These are phyloP conservation scores for Pavo muticus DNA, from an alignment of 2,113 vertebrate genomes.

Conservation along the genomic window DNA sequence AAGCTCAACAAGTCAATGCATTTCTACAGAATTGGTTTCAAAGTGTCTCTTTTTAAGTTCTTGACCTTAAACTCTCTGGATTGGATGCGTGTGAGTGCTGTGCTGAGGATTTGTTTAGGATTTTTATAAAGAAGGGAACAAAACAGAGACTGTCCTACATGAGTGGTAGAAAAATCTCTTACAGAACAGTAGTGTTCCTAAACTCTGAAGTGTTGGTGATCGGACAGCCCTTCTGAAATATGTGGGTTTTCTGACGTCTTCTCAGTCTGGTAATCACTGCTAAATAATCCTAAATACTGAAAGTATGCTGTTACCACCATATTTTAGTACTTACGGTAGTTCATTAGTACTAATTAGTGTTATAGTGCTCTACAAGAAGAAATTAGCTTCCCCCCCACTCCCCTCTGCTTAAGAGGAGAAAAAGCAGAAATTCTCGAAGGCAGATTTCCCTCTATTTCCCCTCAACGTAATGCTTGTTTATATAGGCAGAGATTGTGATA, in stretches of 20 bases:
- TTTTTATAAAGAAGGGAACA: neutral
- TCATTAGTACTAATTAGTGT: neutral
- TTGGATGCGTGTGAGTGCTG: neutral
- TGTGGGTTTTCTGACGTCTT: neutral
- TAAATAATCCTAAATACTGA: neutral
- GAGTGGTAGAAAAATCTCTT: neutral
- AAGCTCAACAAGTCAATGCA: rapidly evolving
- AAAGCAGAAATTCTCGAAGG: neutral
- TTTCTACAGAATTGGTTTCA: neutral
- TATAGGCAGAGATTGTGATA: constrained; percentile 63
- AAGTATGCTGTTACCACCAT: neutral
- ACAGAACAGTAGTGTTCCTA: neutral
- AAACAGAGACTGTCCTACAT: neutral
- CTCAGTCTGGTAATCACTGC: neutral
- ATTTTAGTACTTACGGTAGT: neutral
- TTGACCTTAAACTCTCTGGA: neutral
- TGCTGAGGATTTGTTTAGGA: neutral
- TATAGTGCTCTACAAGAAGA: neutral
- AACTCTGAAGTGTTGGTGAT: neutral
- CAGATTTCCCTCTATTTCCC: neutral
- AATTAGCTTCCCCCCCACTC: neutral
- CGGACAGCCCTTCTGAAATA: neutral
- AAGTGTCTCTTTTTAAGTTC: neutral
- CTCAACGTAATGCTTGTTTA: constrained; percentile 17
- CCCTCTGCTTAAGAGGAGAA: neutral